A percentile compares a stretch with the other conserved stretches of the same genome.
Evolutionary conservation across 2,888 invertebrate genomes (phyloP).

Genomic region (Urechis unicinctus): DNA sequence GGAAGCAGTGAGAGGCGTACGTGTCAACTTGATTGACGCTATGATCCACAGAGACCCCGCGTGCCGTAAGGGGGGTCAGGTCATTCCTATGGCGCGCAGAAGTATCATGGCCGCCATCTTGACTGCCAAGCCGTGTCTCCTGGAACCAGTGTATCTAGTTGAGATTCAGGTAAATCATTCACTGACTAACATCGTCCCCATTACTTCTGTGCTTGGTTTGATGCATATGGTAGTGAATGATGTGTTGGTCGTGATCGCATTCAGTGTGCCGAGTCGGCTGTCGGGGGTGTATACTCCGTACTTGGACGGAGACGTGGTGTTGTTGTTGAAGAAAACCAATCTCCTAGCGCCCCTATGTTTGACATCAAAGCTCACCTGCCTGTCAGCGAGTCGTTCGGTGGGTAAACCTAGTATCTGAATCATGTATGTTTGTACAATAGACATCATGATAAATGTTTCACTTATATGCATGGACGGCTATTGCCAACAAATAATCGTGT

Average conservation of each 20-base stretch:
- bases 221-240: too few species aligned
- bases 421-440: background rate
- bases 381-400: constrained; percentile 21
- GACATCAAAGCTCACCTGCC: constrained; percentile 17
- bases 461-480: background rate
- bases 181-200: background rate
- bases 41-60: constrained; percentile 15
- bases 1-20: constrained; percentile 15
- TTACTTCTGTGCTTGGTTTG: background rate
- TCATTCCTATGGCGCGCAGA: constrained; percentile 20
- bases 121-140: constrained; percentile 15
- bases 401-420: background rate
- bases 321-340: constrained; percentile 9
- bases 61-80: constrained; percentile 18
- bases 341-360: constrained; percentile 7
- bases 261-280: constrained; percentile 7
- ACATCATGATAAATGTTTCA: background rate
- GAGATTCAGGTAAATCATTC: constrained; percentile 11
- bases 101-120: constrained; percentile 15
- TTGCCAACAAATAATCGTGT: background rate
- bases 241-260: background rate
- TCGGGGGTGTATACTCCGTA: constrained; percentile 14
- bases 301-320: constrained; percentile 14
- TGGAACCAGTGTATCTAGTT: constrained; percentile 20
- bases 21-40: constrained; percentile 17